Percentiles rank a stretch among this genome's conserved stretches.
Evolutionary conservation across 2,888 invertebrate species (phyloP).

Genomic region (Criorhina ranunculi): DNA sequence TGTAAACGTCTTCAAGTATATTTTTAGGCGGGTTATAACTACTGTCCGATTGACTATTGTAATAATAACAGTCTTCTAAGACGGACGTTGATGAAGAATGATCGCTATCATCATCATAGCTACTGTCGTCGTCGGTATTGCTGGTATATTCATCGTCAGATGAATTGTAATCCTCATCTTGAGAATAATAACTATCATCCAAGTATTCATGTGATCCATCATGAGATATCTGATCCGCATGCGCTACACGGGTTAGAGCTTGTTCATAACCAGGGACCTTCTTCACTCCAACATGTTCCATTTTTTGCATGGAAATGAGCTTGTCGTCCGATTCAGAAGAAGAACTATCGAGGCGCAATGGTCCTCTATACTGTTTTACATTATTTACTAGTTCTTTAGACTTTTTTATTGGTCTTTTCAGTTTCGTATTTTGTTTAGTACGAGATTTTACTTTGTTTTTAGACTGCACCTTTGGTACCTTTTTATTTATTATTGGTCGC

Average conservation of each 20-base stretch:
- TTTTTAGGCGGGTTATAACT: constrained; percentile 75
- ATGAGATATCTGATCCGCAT: constrained; percentile 9
- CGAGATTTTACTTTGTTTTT: not conserved
- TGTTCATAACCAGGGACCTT: constrained; percentile 10
- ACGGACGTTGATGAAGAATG: not conserved
- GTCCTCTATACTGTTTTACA: not conserved
- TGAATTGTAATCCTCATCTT: not conserved
- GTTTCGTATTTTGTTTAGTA: not conserved
- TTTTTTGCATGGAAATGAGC: not conserved
- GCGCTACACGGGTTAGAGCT: constrained; percentile 5
- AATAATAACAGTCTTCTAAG: constrained; percentile 19
- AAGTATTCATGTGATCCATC: constrained; percentile 24
- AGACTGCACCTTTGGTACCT: not conserved
- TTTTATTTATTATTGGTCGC: not conserved
- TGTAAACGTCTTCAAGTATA: constrained; percentile 79
- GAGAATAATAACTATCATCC: constrained; percentile 1
- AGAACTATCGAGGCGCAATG: not conserved
- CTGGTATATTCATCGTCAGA: not conserved
- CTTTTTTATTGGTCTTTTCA: not conserved
- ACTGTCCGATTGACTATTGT: constrained; percentile 24
- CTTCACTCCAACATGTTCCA: not conserved
- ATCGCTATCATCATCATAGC: constrained; percentile 3
- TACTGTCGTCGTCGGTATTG: not conserved
- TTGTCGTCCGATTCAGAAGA: not conserved
- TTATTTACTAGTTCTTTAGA: not conserved